phyloP scores from a whole-genome alignment of 1,140 invertebrate species.

The Phortica variegata region DNA sequence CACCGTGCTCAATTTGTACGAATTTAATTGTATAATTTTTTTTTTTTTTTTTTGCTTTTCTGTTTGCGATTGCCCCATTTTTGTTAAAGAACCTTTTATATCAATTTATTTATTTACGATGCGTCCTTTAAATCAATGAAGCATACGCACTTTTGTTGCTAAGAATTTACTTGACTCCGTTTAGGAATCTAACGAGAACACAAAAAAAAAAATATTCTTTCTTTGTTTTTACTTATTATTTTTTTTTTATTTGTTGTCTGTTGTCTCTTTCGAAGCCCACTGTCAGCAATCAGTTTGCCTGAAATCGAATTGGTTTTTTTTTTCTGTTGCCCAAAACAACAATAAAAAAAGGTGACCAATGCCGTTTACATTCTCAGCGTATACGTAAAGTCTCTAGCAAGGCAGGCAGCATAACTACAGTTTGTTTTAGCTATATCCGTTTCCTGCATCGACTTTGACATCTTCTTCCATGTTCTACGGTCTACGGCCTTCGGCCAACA shows the following conservation, averaged over 20 bases:
- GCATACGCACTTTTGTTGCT: slow-evolving; percentile 30
- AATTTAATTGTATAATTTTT: slow-evolving; percentile 41
- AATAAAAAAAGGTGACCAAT: background rate
- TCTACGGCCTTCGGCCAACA: no score
- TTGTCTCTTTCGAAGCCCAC: slow-evolving; percentile 7
- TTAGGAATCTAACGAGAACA: no score
- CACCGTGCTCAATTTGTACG: slow-evolving; percentile 55
- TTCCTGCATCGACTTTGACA: slow-evolving; percentile 48
- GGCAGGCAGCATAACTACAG: slow-evolving; percentile 18
- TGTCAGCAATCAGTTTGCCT: no score
- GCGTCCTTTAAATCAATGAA: slow-evolving; percentile 51
- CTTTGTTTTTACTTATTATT: background rate
- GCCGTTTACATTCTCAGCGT: no score
- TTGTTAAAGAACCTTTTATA: slow-evolving; percentile 39
- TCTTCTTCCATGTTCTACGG: background rate
- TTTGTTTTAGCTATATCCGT: slow-evolving; percentile 54
- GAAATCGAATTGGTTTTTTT: no score
- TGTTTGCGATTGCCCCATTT: slow-evolving; percentile 25
- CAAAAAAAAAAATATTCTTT: no score
- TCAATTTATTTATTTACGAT: slow-evolving; percentile 50
- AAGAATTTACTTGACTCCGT: background rate
- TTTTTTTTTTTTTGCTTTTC: slow-evolving; percentile 12
- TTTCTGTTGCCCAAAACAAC: slow-evolving; percentile 26
- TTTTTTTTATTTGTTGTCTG: slow-evolving; percentile 10
- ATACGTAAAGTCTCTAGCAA: background rate